A percentile compares a stretch with the other conserved stretches of the same genome.
Evolutionary conservation across 2,797 vertebrate species (phyloP).

Genomic region (Coendou prehensilis): DNA sequence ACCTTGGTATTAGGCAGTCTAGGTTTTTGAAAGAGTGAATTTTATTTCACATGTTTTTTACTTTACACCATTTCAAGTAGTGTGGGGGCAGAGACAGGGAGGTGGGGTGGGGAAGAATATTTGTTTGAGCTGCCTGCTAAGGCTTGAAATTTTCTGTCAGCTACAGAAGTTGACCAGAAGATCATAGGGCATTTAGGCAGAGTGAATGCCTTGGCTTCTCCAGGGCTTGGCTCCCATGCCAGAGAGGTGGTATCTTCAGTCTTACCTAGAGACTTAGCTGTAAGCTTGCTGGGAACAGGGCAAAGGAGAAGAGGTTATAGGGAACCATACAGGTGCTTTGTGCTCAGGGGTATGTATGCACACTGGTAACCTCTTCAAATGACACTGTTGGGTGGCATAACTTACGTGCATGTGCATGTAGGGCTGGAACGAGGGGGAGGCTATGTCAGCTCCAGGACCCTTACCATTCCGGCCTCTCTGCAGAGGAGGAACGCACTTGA

Average conservation of each 20-base stretch:
- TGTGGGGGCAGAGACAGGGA: background rate
- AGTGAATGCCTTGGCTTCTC: background rate
- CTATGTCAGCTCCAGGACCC: background rate
- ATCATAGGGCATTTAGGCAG: background rate
- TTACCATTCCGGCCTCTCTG: background rate
- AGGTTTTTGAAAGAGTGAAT: constrained; percentile 27
- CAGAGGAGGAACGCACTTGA: background rate
- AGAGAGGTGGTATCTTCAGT: background rate
- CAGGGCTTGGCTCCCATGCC: background rate
- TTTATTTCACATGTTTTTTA: background rate
- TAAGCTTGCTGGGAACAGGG: background rate
- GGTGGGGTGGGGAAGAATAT: fast-evolving
- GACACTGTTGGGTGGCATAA: background rate
- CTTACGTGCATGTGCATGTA: background rate
- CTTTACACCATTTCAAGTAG: background rate
- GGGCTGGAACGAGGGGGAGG: background rate
- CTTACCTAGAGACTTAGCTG: background rate
- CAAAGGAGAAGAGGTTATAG: background rate
- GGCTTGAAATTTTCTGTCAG: background rate
- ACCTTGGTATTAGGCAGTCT: background rate
- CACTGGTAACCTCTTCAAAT: background rate
- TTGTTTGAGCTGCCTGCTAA: background rate
- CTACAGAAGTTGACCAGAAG: background rate
- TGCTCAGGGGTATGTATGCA: background rate
- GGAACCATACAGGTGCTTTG: background rate